These are phyloP conservation scores for Macroglossus sobrinus DNA, from an alignment of 2,113 vertebrate species.

Conservation along the genomic window DNA sequence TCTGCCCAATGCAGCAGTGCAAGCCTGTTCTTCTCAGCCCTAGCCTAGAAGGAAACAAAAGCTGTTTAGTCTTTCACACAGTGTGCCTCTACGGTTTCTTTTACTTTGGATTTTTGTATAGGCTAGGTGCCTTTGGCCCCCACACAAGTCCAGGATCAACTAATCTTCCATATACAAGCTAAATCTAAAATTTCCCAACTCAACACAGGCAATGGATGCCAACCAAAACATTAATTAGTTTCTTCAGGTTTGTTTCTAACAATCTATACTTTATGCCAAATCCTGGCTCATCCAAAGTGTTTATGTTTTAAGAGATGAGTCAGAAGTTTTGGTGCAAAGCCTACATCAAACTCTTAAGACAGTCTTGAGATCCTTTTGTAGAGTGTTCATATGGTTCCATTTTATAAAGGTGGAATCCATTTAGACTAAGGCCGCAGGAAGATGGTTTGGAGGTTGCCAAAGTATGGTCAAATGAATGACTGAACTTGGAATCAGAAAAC, in stretches of 20 bases:
- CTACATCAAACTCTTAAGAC: neutral
- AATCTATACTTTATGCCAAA: neutral
- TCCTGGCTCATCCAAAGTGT: neutral
- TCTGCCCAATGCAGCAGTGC: neutral
- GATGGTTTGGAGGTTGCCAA: neutral
- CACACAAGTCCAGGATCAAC: neutral
- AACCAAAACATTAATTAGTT: neutral
- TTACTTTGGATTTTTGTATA: neutral
- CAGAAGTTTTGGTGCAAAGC: neutral
- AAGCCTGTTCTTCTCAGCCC: neutral
- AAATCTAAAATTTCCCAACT: neutral
- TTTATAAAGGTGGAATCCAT: neutral
- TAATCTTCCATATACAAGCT: neutral
- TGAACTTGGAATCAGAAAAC: neutral
- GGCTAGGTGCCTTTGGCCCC: neutral
- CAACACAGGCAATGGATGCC: neutral
- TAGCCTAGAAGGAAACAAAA: neutral
- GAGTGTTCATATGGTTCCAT: neutral
- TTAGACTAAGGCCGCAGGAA: neutral
- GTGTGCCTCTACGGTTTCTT: neutral
- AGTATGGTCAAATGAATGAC: neutral
- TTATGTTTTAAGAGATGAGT: neutral
- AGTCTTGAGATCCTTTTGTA: neutral
- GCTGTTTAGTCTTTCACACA: neutral
- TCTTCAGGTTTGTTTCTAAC: neutral